Evolutionary conservation across 2,113 vertebrate genomes (phyloP).

Genomic region (Dascyllus trimaculatus): DNA sequence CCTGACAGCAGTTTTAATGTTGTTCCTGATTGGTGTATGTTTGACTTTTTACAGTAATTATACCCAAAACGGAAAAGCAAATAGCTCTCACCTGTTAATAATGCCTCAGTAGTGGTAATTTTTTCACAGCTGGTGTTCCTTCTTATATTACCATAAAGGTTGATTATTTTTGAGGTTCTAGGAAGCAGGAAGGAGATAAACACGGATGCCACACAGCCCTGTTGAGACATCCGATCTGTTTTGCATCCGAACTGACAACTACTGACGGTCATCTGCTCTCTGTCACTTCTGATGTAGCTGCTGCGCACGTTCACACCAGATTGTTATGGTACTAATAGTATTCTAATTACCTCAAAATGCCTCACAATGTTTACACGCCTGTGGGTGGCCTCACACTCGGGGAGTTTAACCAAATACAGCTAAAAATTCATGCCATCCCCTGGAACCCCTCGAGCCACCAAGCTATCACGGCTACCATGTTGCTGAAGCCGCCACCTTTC

Average conservation of each 20-base stretch:
- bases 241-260: slow-evolving; percentile 54
- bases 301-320: slow-evolving; percentile 47
- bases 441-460: slow-evolving; percentile 10
- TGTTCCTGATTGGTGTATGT: too few species aligned
- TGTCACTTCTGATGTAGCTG: slow-evolving; percentile 64
- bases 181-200: too few species aligned
- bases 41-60: neutral
- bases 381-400: slow-evolving; percentile 36
- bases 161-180: too few species aligned
- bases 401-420: slow-evolving; percentile 47
- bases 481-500: neutral
- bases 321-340: slow-evolving; percentile 41
- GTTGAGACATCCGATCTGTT: slow-evolving; percentile 31
- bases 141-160: too few species aligned
- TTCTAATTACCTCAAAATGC: slow-evolving; percentile 56
- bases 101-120: too few species aligned
- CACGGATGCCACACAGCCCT: neutral
- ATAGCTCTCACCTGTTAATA: neutral
- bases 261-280: slow-evolving; percentile 68
- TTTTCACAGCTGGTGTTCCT: too few species aligned
- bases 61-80: neutral
- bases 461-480: slow-evolving; percentile 18
- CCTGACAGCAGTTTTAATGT: too few species aligned
- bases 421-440: slow-evolving; percentile 40
- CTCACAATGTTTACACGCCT: slow-evolving; percentile 58